Percentiles rank a stretch among this genome's conserved stretches.
Evolutionary conservation across 2,797 vertebrate genomes (phyloP).

Genomic region (Pempheris klunzingeri): DNA sequence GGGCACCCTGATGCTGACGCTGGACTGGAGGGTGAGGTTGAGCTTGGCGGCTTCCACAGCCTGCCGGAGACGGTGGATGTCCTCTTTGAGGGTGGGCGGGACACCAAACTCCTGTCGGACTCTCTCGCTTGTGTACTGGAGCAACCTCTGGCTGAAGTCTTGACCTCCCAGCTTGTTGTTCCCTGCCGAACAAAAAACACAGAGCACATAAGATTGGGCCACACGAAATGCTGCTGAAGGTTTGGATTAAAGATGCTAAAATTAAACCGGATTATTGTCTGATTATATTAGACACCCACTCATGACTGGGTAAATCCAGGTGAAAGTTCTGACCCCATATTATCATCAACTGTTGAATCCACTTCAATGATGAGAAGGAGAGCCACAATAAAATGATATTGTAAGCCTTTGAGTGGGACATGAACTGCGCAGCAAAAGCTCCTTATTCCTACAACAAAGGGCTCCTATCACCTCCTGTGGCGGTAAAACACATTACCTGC

Average conservation of each 20-base stretch:
- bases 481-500: slow-evolving; percentile 86
- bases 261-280: neutral
- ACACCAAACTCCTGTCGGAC: slow-evolving; percentile 86
- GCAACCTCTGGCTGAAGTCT: slow-evolving; percentile 96
- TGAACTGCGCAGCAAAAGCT: neutral
- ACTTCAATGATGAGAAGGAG: neutral
- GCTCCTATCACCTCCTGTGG: neutral
- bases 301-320: neutral
- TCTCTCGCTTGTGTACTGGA: slow-evolving; percentile 89
- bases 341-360: neutral
- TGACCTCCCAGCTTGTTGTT: slow-evolving; percentile 98
- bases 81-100: slow-evolving; percentile 90
- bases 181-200: slow-evolving; percentile 69
- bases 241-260: neutral
- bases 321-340: neutral
- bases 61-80: slow-evolving; percentile 93
- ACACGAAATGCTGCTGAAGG: neutral
- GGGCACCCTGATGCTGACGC: slow-evolving; percentile 80
- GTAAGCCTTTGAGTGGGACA: neutral
- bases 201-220: neutral
- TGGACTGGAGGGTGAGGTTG: slow-evolving; percentile 89
- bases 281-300: neutral
- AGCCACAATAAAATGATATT: neutral
- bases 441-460: neutral
- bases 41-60: slow-evolving; percentile 94